These are phyloP conservation scores for Drosophila persimilis DNA, from an alignment of 1,140 invertebrate species.

Conservation along the genomic window DNA sequence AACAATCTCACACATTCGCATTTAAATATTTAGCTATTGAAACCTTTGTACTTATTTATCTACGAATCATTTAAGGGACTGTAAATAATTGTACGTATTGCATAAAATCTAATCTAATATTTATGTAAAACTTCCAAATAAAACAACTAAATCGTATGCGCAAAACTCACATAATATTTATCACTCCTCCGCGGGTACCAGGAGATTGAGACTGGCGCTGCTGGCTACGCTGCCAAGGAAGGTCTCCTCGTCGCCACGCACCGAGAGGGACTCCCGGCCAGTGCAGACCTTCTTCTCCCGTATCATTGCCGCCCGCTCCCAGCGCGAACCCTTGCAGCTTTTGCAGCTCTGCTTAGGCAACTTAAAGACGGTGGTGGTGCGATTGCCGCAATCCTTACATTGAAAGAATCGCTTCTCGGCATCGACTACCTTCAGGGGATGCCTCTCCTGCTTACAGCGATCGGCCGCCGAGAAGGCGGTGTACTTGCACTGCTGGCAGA, in stretches of 20 bases:
- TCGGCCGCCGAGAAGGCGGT: constrained; percentile 93
- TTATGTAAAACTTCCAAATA: constrained; percentile 24
- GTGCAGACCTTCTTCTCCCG: constrained; percentile 86
- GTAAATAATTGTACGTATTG: constrained; percentile 36
- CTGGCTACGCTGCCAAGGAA: constrained; percentile 86
- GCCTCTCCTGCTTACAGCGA: constrained; percentile 91
- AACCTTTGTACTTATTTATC: constrained; percentile 63
- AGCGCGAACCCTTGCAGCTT: constrained; percentile 89
- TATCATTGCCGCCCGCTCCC: constrained; percentile 92
- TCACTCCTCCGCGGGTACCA: constrained; percentile 85
- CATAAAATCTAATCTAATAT: constrained; percentile 16
- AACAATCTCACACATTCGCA: constrained; percentile 31
- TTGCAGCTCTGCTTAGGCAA: constrained; percentile 90
- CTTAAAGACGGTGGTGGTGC: constrained; percentile 90
- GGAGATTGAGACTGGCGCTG: constrained; percentile 87
- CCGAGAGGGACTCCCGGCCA: constrained; percentile 85
- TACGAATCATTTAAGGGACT: constrained; percentile 45
- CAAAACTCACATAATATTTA: not conserved
- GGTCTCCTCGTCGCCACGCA: constrained; percentile 89
- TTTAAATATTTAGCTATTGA: constrained; percentile 33
- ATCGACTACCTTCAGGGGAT: constrained; percentile 90
- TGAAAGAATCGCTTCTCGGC: constrained; percentile 95
- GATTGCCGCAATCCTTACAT: constrained; percentile 92
- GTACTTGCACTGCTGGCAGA: constrained; percentile 95
- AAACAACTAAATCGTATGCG: constrained; percentile 1